Conservation (phyloP, 1,140 invertebrate species). For the Himalopsyche phryganea region DNA sequence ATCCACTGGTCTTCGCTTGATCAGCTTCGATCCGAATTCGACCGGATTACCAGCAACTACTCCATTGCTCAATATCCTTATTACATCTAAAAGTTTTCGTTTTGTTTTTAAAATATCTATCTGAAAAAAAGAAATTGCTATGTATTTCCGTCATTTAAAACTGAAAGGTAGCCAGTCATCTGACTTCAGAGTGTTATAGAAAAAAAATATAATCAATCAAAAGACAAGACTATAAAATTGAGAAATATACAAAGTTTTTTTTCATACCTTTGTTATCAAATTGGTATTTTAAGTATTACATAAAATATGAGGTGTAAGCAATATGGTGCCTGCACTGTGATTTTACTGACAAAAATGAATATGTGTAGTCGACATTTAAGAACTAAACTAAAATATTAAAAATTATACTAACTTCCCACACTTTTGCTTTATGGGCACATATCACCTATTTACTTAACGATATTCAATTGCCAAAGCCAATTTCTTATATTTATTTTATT, state of each 20-base stretch:
- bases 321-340: too few relatives aligned
- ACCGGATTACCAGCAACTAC: conserved; percentile 49
- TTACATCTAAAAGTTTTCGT: conserved; percentile 66
- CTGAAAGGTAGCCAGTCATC: background rate
- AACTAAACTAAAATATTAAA: too few relatives aligned
- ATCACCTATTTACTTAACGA: too few relatives aligned
- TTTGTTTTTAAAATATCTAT: conserved; percentile 79
- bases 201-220: background rate
- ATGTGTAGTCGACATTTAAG: too few relatives aligned
- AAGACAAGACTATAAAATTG: background rate
- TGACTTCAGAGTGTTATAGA: background rate
- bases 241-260: background rate
- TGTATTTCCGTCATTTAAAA: conserved; percentile 5
- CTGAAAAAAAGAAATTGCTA: conserved; percentile 49
- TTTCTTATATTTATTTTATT: too few relatives aligned
- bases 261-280: background rate
- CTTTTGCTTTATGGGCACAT: too few relatives aligned
- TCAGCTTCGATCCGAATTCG: conserved; percentile 23
- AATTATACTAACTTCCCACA: too few relatives aligned
- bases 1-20: conserved; percentile 18
- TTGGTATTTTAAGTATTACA: too few relatives aligned
- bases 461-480: too few relatives aligned
- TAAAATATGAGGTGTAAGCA: too few relatives aligned
- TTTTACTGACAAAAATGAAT: too few relatives aligned
- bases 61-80: conserved; percentile 65